phyloP scores from a whole-genome alignment of 2,797 vertebrate genomes.

The Neosilurus hyrtlii region DNA sequence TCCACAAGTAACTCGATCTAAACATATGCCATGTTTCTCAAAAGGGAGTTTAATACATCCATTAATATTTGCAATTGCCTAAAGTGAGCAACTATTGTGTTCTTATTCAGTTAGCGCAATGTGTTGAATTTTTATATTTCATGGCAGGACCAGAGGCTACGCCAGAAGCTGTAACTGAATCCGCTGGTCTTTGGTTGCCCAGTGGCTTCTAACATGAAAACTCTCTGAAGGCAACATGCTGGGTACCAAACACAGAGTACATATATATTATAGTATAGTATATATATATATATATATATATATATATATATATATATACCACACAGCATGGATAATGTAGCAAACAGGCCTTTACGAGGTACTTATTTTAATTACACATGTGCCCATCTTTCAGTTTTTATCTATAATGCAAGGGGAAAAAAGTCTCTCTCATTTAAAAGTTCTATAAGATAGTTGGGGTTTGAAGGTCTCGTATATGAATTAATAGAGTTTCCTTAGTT shows the following conservation, averaged over 20 bases:
- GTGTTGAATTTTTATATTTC: neutral
- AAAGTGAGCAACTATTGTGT: conserved; percentile 37
- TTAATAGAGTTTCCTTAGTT: too few relatives aligned
- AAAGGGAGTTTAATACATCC: neutral
- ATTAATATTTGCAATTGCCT: conserved; percentile 45
- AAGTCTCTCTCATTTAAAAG: too few relatives aligned
- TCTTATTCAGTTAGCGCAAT: conserved; percentile 15
- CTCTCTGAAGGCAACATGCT: neutral
- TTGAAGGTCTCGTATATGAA: too few relatives aligned
- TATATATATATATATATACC: too few relatives aligned
- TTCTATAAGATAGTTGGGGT: too few relatives aligned
- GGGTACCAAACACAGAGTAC: neutral
- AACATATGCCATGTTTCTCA: neutral
- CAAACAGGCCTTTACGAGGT: too few relatives aligned
- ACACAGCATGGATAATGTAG: too few relatives aligned
- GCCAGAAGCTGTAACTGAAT: conserved; percentile 37
- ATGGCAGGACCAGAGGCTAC: conserved; percentile 40
- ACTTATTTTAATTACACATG: too few relatives aligned
- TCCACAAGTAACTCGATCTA: neutral
- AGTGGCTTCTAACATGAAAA: neutral
- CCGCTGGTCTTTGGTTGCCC: neutral
- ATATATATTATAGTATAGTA: neutral
- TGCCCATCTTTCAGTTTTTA: too few relatives aligned
- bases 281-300: too few relatives aligned
- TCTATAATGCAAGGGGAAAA: too few relatives aligned